phyloP scores from a whole-genome alignment of 2,113 vertebrate genomes.

The Thryonomys swinderianus region DNA sequence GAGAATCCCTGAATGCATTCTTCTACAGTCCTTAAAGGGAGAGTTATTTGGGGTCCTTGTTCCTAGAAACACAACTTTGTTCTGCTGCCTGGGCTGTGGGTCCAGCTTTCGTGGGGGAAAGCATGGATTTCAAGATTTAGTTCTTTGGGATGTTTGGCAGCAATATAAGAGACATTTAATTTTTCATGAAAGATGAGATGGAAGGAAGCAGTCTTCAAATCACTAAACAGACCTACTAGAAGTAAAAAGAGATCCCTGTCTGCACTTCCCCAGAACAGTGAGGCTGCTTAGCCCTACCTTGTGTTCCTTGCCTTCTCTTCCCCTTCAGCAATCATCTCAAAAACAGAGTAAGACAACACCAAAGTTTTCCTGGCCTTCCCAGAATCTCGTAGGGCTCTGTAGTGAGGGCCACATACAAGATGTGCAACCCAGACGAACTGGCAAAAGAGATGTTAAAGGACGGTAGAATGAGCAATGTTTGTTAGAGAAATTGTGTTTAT shows the following conservation, averaged over 20 bases:
- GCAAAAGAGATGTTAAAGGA: slow-evolving; percentile 38
- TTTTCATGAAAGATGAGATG: slow-evolving; percentile 16
- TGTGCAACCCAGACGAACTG: slow-evolving; percentile 59
- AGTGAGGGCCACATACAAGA: slow-evolving; percentile 52
- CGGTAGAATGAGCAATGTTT: slow-evolving; percentile 65
- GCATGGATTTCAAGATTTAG: background rate
- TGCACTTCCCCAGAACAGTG: background rate
- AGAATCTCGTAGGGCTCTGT: background rate
- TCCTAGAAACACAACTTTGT: background rate
- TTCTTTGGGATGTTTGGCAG: background rate
- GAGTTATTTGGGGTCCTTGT: background rate
- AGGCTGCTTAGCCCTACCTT: background rate
- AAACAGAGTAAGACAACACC: background rate
- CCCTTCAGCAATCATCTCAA: background rate
- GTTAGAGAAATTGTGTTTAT: slow-evolving; percentile 77
- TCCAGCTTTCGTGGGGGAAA: background rate
- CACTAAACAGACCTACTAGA: background rate
- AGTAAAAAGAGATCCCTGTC: background rate
- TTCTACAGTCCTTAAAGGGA: slow-evolving; percentile 28
- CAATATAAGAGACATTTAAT: background rate
- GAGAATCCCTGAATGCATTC: background rate
- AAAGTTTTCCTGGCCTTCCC: slow-evolving; percentile 40
- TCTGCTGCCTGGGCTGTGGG: background rate
- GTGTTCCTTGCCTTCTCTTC: background rate
- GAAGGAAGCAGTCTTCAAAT: slow-evolving; percentile 43